A percentile compares a stretch with the other conserved stretches of the same genome.
These are phyloP conservation scores for Thymelicus lineola DNA, from an alignment of 2,888 invertebrate genomes.

Conservation along the genomic window DNA sequence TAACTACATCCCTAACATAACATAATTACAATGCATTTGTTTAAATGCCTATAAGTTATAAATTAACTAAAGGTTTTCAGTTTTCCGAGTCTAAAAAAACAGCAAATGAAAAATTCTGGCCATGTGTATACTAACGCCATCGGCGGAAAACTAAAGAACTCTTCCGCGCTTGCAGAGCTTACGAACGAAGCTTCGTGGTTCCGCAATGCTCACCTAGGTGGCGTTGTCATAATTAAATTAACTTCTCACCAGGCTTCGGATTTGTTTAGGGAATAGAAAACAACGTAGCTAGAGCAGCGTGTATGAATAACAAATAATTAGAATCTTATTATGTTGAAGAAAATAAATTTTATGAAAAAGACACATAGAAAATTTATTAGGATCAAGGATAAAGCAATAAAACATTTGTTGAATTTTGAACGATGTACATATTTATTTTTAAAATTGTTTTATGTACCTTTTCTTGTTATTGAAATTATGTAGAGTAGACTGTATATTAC, in stretches of 20 bases:
- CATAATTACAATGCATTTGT: neutral
- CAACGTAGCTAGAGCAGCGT: neutral
- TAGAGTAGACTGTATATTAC: too few species aligned
- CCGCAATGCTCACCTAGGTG: conserved; percentile 57
- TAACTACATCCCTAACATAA: too few species aligned
- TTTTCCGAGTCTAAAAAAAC: neutral
- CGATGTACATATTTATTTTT: too few species aligned
- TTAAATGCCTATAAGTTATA: neutral
- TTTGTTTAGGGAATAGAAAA: neutral
- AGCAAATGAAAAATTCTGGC: neutral
- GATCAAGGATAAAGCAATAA: neutral
- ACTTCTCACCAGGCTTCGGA: neutral
- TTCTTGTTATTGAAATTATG: too few species aligned
- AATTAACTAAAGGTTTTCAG: neutral
- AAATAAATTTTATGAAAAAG: neutral
- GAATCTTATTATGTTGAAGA: neutral
- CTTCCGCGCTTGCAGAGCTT: conserved; percentile 56
- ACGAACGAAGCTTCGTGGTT: conserved; percentile 59
- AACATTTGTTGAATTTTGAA: neutral
- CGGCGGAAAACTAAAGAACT: conserved; percentile 51
- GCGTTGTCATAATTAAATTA: conserved; percentile 49
- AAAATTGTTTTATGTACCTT: too few species aligned
- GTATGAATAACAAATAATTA: neutral
- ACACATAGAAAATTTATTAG: neutral
- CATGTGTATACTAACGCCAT: conserved; percentile 58